phyloP scores from a whole-genome alignment of 92 coral and sea anemone species.

The Diadumene lineata region DNA sequence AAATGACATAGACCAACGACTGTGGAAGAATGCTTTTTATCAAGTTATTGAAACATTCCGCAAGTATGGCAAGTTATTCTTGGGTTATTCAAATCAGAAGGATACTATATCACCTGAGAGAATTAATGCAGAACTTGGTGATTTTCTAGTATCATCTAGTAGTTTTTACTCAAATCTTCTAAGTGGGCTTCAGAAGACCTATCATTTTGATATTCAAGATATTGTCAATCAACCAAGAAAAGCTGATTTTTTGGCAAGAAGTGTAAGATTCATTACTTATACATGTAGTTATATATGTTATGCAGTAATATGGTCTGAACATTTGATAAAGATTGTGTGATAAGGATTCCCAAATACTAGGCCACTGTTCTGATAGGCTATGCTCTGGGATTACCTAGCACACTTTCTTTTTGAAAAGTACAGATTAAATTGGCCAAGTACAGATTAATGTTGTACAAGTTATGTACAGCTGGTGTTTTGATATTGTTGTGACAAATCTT shows the following conservation, averaged over 20 bases:
- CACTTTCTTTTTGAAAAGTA: too few species aligned
- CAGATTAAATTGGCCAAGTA: too few species aligned
- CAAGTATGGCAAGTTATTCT: slow-evolving; percentile 68
- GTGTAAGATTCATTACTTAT: slow-evolving; percentile 41
- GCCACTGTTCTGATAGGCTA: too few species aligned
- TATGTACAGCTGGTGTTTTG: too few species aligned
- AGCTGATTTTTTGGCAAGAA: slow-evolving; percentile 68
- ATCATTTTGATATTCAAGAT: slow-evolving; percentile 63
- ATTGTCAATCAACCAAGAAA: slow-evolving; percentile 63
- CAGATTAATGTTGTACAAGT: too few species aligned
- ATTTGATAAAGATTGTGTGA: too few species aligned
- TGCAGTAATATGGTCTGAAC: too few species aligned
- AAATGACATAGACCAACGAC: slow-evolving; percentile 75
- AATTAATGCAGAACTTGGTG: slow-evolving; percentile 51
- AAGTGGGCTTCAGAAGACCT: slow-evolving; percentile 57
- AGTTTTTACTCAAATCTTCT: slow-evolving; percentile 61
- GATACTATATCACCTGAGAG: slow-evolving; percentile 59
- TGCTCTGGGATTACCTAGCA: too few species aligned
- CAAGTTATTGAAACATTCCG: slow-evolving; percentile 88
- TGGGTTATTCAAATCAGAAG: slow-evolving; percentile 58
- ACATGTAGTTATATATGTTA: too few species aligned
- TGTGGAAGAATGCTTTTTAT: slow-evolving; percentile 90
- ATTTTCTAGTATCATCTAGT: slow-evolving; percentile 51
- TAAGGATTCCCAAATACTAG: too few species aligned
- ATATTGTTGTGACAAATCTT: too few species aligned